A percentile compares a stretch with the other conserved stretches of the same genome.
These are phyloP conservation scores for Aspidiotus rigidus DNA, from an alignment of 2,888 invertebrate genomes.

Conservation along the genomic window DNA sequence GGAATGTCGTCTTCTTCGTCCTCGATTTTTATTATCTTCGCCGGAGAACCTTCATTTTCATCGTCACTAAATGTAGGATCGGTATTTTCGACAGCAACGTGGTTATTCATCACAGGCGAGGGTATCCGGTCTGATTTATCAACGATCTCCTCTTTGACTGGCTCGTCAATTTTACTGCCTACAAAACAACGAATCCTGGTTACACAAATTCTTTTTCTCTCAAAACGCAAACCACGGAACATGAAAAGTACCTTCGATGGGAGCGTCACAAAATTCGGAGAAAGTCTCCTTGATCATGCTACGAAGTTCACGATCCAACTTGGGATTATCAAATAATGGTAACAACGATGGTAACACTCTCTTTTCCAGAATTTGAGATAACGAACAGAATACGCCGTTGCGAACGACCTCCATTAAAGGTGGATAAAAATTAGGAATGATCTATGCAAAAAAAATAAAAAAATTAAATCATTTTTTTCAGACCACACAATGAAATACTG, in stretches of 20 bases:
- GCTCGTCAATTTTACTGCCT: conserved; percentile 25
- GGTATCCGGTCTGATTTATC: conserved; percentile 19
- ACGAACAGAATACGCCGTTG: conserved; percentile 69
- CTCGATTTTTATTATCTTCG: conserved; percentile 35
- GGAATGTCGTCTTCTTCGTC: conserved; percentile 35
- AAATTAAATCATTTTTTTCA: not conserved
- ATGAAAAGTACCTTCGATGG: conserved; percentile 13
- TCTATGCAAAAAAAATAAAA: conserved; percentile 47
- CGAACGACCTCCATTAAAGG: conserved; percentile 67
- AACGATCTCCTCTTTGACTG: conserved; percentile 29
- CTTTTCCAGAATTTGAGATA: conserved; percentile 81
- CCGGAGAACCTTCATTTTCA: conserved; percentile 47
- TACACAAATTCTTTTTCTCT: not conserved
- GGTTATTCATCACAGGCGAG: conserved; percentile 19
- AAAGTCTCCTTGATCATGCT: conserved; percentile 82
- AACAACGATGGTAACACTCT: conserved; percentile 78
- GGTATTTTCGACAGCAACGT: conserved; percentile 15
- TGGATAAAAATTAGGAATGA: conserved; percentile 79
- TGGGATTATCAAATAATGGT: conserved; percentile 78
- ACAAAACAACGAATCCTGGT: too few species aligned
- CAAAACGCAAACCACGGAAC: not conserved
- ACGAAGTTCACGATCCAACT: conserved; percentile 72
- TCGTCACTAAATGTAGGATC: conserved; percentile 81
- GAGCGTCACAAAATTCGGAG: conserved; percentile 71
- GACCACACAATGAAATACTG: too few species aligned